Evolutionary conservation across 2,113 vertebrate genomes (phyloP), one percentile per base, ranked within the genome.

Genomic region (Cyanoliseus patagonus): DNA sequence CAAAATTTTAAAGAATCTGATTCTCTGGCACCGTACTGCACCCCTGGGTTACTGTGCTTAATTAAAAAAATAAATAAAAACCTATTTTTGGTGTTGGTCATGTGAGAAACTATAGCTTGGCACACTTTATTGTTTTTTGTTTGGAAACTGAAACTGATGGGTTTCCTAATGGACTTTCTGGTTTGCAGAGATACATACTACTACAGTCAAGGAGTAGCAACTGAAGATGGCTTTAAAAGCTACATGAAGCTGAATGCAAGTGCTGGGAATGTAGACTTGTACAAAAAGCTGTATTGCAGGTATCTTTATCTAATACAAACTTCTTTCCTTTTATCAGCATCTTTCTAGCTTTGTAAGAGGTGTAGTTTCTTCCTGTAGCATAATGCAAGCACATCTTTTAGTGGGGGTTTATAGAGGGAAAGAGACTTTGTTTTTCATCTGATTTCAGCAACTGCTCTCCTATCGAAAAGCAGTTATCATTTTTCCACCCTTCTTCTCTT

Each of bases 171-270:
- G 23, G 57, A 3, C 22, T 81, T 84, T 94, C 18, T 93, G 55
- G 97, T 63, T 93, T 80, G 49, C 68, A 98, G 98, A 66, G 87
- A 97, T 6, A 97, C 94, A 0, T 98, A 98, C 55, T 95, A 96
- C n/a, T 96, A 47, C 4, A 98, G 96, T 14, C 27, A 0, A 11
- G 95, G 95, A 18, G 23, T 97, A 3, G 16, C 1, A 6, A 24
- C 93, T 42, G 83, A 80, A 6, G 83, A 13, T 3, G 61, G 49
- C 20, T 94, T 95, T 37, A 88, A 86, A 22, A 97, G 74, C 88
- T 98, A 97, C 53, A 92, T 98, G 98, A 98, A 97, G 77, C 35
- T 98, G 83, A 98, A 98, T 68, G 28, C 25, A 2, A 98, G 98
- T 30, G 84, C 97, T 6, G 79, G 77, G 62, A 84, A 81, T 4